These are phyloP conservation scores for Drosophila buzzatii DNA, from an alignment of 2,888 invertebrate species.

Conservation along the genomic window DNA sequence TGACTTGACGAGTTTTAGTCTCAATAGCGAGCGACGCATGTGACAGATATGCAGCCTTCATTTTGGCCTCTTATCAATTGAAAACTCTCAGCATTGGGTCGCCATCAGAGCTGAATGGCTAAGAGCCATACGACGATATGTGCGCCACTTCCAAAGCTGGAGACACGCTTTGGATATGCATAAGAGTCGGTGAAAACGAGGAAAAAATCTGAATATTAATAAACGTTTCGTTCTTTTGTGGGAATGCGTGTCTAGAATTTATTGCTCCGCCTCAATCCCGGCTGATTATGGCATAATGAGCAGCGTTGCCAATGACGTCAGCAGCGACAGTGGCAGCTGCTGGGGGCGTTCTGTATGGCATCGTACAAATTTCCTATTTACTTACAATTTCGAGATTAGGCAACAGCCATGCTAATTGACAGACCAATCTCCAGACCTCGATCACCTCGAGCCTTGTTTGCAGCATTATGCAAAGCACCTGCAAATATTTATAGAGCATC, in stretches of 20 bases:
- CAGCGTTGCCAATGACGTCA: slow-evolving; percentile 63
- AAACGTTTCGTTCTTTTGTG: slow-evolving; percentile 65
- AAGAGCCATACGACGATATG: slow-evolving; percentile 58
- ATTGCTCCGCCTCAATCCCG: slow-evolving; percentile 37
- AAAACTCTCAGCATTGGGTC: slow-evolving; percentile 1
- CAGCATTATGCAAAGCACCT: slow-evolving; percentile 44
- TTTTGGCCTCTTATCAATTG: slow-evolving; percentile 53
- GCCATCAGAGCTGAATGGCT: slow-evolving; percentile 10
- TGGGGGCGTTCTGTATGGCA: not conserved
- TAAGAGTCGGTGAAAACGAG: slow-evolving; percentile 10
- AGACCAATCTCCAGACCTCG: slow-evolving; percentile 23
- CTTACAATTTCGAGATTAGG: slow-evolving; percentile 33
- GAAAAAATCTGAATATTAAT: slow-evolving; percentile 30
- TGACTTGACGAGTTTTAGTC: slow-evolving; percentile 35
- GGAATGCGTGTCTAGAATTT: slow-evolving; percentile 69
- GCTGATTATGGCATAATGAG: slow-evolving; percentile 54
- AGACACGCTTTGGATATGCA: slow-evolving; percentile 24
- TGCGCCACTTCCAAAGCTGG: slow-evolving; percentile 55
- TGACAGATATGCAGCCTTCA: slow-evolving; percentile 43
- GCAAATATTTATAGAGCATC: slow-evolving; percentile 55
- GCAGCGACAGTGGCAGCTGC: not conserved
- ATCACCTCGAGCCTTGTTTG: slow-evolving; percentile 1
- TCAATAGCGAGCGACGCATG: slow-evolving; percentile 2
- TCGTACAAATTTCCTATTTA: slow-evolving; percentile 10
- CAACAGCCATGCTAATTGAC: slow-evolving; percentile 53